Conservation (phyloP, 2,797 vertebrate species). For the Poliocrania exsul region DNA sequence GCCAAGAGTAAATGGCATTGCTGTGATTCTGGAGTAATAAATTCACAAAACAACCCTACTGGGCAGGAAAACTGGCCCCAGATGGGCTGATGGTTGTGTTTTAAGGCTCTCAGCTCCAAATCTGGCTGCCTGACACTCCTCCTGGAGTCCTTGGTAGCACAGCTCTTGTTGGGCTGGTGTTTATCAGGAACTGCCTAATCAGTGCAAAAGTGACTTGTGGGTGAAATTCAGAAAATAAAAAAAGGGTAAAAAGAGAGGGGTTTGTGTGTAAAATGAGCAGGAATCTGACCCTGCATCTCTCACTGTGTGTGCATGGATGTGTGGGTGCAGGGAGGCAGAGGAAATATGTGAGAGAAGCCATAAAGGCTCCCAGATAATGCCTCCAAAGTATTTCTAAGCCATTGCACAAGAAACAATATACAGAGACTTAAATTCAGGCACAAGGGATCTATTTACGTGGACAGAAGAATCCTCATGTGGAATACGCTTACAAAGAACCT, state of each 20-base stretch:
- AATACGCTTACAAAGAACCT: constrained; percentile 55
- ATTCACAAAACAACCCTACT: not conserved
- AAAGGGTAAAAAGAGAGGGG: not conserved
- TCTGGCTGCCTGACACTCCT: not conserved
- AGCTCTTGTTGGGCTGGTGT: not conserved
- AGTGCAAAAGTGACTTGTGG: not conserved
- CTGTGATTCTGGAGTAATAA: not conserved
- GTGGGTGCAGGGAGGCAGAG: constrained; percentile 33
- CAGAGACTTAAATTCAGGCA: constrained; percentile 60
- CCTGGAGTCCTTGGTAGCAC: not conserved
- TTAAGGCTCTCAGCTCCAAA: not conserved
- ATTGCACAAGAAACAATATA: constrained; percentile 51
- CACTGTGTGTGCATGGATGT: not conserved
- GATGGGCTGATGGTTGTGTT: not conserved
- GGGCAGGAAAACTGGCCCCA: not conserved
- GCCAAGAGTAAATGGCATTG: not conserved
- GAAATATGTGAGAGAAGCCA: constrained; percentile 41
- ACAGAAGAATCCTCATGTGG: constrained; percentile 49
- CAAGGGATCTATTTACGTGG: constrained; percentile 45
- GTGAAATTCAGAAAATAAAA: not conserved
- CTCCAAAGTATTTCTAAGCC: constrained; percentile 41
- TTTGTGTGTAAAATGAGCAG: not conserved
- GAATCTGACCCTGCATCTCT: not conserved
- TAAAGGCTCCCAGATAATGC: constrained; percentile 45
- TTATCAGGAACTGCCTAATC: not conserved